These are phyloP conservation scores for Clarias fuscus DNA, from an alignment of 2,797 vertebrate species.

Conservation along the genomic window DNA sequence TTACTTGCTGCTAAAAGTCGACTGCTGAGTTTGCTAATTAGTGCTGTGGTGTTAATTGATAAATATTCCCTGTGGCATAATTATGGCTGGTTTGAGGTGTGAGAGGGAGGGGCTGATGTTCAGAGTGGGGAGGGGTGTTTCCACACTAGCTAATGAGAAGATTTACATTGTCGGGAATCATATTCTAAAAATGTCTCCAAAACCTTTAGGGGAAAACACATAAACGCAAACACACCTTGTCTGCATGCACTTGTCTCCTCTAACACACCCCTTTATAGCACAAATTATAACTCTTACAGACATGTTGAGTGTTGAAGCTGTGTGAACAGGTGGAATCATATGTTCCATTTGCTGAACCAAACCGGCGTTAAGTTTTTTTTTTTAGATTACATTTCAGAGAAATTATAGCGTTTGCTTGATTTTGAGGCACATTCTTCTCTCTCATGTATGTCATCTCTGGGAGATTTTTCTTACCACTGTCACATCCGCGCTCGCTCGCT, in stretches of 20 bases:
- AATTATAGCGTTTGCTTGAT: neutral
- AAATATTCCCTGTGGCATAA: conserved; percentile 45
- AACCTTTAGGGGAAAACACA: neutral
- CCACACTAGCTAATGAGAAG: neutral
- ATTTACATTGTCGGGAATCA: neutral
- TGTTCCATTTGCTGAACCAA: neutral
- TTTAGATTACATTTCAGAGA: neutral
- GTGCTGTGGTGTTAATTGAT: conserved; percentile 50
- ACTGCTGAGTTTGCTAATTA: conserved; percentile 53
- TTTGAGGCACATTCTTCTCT: neutral
- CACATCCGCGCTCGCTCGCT: neutral
- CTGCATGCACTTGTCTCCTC: neutral
- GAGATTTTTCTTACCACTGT: neutral
- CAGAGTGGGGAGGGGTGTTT: conserved; percentile 10
- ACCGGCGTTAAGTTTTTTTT: neutral
- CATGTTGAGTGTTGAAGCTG: neutral
- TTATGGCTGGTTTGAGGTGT: conserved; percentile 24
- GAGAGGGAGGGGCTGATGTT: neutral
- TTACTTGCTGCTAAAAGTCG: conserved; percentile 33
- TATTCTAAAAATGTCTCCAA: neutral
- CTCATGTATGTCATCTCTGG: neutral
- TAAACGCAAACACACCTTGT: neutral
- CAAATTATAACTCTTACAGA: neutral
- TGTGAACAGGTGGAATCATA: neutral
- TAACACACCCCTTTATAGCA: neutral